Percentiles rank a stretch among this genome's conserved stretches.
Evolutionary conservation across 2,888 invertebrate genomes (phyloP).

Genomic region (Pocota personata): DNA sequence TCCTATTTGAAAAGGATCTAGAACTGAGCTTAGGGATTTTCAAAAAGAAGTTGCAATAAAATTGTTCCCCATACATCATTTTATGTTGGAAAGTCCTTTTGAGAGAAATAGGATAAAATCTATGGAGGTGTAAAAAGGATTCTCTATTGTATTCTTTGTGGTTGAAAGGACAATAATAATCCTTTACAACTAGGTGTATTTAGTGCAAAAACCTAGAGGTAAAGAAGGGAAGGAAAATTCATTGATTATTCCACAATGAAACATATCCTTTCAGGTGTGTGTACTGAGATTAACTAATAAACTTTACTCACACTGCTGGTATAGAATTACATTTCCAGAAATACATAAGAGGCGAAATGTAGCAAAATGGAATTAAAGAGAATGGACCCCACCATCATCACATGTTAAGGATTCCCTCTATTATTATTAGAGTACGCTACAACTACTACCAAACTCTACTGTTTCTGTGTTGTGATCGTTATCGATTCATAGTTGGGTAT

Average conservation of each 20-base stretch:
- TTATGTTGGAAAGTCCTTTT: conserved; percentile 3
- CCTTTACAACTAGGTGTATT: background rate
- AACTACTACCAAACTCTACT: background rate
- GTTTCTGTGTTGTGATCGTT: background rate
- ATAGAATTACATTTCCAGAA: background rate
- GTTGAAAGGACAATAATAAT: background rate
- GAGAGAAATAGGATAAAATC: conserved; percentile 11
- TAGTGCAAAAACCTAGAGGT: background rate
- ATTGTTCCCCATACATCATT: conserved; percentile 1
- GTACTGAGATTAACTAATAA: background rate
- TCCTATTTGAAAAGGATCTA: conserved; percentile 33
- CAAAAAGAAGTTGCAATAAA: background rate
- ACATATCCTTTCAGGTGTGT: background rate
- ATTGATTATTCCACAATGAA: background rate
- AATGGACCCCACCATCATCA: background rate
- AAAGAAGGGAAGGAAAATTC: background rate
- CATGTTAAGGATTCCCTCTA: background rate
- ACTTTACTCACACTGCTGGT: background rate
- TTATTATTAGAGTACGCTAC: background rate
- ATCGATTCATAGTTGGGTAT: background rate
- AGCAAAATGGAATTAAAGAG: background rate
- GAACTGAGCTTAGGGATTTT: conserved; percentile 25
- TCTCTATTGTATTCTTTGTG: background rate
- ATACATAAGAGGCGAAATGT: no score
- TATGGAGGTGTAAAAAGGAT: background rate